Evolutionary conservation across 2,797 vertebrate species (phyloP).

Genomic region (Danio aesculapii): DNA sequence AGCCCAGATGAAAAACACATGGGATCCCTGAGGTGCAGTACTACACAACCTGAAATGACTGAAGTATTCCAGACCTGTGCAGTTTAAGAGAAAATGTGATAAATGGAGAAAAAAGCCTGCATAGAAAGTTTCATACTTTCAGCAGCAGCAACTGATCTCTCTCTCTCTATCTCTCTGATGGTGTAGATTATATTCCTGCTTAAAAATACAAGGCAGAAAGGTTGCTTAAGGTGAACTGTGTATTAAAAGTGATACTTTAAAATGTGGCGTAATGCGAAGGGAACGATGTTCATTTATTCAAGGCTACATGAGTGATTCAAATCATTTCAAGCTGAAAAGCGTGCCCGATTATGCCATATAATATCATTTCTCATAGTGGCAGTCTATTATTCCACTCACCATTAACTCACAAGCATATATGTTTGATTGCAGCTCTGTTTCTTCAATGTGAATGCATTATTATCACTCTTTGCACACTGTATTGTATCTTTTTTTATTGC

Average conservation of each 20-base stretch:
- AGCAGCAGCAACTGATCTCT: constrained; percentile 11
- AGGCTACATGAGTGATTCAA: constrained; percentile 19
- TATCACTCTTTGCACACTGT: background rate
- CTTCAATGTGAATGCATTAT: background rate
- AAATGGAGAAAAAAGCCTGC: background rate
- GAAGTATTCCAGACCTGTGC: background rate
- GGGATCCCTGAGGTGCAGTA: constrained; percentile 6
- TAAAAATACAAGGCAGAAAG: background rate
- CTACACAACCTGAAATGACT: background rate
- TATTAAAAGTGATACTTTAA: constrained; percentile 31
- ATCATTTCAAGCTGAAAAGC: constrained; percentile 51
- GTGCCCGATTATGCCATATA: constrained; percentile 54
- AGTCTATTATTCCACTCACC: constrained; percentile 58
- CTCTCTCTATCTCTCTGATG: background rate
- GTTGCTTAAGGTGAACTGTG: constrained; percentile 10
- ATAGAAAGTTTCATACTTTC: constrained; percentile 4
- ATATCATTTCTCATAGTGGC: constrained; percentile 55
- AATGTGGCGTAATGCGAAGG: background rate
- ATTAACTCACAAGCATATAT: constrained; percentile 54
- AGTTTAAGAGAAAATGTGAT: background rate
- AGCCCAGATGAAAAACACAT: constrained; percentile 45
- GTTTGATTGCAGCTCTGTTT: constrained; percentile 34
- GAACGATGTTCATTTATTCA: constrained; percentile 31
- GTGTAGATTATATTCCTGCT: constrained; percentile 20
- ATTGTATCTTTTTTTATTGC: background rate